These are phyloP conservation scores for Phengaris alcon DNA, from an alignment of 2,888 invertebrate species.

Conservation along the genomic window DNA sequence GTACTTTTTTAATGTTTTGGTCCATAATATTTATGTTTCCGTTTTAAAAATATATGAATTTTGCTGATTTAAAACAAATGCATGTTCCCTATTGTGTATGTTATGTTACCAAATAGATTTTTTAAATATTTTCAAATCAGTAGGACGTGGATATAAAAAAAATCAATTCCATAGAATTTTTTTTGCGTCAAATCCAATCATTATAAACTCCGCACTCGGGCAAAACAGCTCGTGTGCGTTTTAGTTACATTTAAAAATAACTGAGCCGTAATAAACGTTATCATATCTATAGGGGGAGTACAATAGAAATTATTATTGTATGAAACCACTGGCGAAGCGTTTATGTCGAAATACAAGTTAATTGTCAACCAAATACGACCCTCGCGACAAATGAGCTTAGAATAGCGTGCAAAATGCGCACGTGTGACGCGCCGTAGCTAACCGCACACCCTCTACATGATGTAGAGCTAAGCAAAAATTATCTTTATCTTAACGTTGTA, in stretches of 20 bases:
- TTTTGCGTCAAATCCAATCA: neutral
- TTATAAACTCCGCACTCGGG: neutral
- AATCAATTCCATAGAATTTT: neutral
- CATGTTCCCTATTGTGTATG: too few species aligned
- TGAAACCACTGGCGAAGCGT: constrained; percentile 13
- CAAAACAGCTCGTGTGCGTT: neutral
- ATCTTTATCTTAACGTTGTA: neutral
- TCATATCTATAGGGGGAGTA: neutral
- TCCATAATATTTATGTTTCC: too few species aligned
- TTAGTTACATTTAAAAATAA: neutral
- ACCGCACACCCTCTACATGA: constrained; percentile 41
- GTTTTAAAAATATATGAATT: too few species aligned
- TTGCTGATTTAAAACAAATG: too few species aligned
- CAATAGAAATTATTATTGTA: constrained; percentile 8
- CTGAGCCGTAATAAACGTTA: neutral
- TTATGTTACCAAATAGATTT: too few species aligned
- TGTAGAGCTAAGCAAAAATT: neutral
- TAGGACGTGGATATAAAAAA: too few species aligned
- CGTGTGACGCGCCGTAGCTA: constrained; percentile 40
- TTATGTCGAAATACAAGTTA: constrained; percentile 21
- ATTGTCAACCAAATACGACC: constrained; percentile 34
- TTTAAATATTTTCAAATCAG: too few species aligned
- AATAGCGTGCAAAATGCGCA: constrained; percentile 34
- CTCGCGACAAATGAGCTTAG: constrained; percentile 39
- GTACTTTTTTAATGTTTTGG: too few species aligned